A percentile compares a stretch with the other conserved stretches of the same genome.
Conservation (phyloP, 2,888 invertebrate species). For the Catocala sponsa region DNA sequence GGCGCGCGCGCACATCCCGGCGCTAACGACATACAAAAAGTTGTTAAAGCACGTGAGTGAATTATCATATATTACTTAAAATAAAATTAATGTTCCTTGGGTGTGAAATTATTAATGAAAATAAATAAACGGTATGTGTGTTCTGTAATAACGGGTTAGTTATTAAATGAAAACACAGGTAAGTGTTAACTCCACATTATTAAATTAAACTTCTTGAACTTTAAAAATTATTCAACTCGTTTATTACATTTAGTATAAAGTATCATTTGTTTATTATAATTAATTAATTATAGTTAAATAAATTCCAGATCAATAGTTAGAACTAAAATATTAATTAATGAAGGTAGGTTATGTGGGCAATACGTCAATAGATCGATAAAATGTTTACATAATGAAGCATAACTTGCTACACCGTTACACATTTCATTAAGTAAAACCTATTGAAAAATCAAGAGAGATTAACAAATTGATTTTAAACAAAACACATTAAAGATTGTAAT, state of each 20-base stretch:
- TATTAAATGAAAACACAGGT: not conserved
- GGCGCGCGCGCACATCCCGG: slow-evolving; percentile 52
- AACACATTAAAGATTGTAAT: no score
- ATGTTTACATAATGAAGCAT: slow-evolving; percentile 5
- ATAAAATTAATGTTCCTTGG: not conserved
- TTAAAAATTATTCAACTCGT: no score
- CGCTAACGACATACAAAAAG: slow-evolving; percentile 45
- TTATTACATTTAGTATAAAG: not conserved
- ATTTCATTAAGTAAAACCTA: slow-evolving; percentile 1
- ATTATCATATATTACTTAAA: not conserved
- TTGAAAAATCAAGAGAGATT: not conserved
- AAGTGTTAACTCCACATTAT: not conserved
- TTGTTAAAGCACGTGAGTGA: slow-evolving; percentile 46
- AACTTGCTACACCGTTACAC: not conserved
- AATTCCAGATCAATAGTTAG: no score
- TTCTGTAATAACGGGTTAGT: not conserved
- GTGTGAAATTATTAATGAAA: not conserved
- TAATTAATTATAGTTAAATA: no score
- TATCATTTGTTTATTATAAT: not conserved
- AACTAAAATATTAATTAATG: not conserved
- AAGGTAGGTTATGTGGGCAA: slow-evolving; percentile 11
- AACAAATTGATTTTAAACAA: no score
- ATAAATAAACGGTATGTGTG: not conserved
- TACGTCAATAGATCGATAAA: slow-evolving; percentile 11
- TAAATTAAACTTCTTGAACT: no score